Evolutionary conservation across 2,888 invertebrate species (phyloP).

Genomic region (Halocaridina rubra): DNA sequence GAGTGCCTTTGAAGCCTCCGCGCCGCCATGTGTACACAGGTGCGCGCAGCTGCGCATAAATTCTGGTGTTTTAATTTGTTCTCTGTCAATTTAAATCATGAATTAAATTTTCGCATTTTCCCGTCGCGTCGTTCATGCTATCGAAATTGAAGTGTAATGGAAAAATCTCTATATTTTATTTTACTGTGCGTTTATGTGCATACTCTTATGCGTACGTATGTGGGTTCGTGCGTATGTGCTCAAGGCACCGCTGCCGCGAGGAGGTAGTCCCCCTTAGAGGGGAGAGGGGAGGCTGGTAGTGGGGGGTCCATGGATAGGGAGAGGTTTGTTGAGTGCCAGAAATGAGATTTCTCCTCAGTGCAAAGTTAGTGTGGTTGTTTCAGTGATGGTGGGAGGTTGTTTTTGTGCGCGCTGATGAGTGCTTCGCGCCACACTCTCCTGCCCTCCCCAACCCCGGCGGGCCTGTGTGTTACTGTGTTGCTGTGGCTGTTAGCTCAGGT

Average conservation of each 20-base stretch:
- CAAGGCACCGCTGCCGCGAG: neutral
- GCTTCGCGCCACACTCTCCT: constrained; percentile 29
- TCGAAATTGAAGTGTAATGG: no score
- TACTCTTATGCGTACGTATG: neutral
- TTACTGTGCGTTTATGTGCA: neutral
- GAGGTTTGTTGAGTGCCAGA: neutral
- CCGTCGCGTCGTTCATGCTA: no score
- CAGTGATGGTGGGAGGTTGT: constrained; percentile 48
- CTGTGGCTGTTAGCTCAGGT: constrained; percentile 24
- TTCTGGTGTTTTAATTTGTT: neutral
- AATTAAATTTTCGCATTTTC: no score
- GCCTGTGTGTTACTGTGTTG: neutral
- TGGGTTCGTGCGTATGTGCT: neutral
- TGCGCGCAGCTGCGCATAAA: neutral
- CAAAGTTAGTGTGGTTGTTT: constrained; percentile 25
- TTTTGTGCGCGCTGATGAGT: constrained; percentile 33
- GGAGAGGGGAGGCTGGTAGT: neutral
- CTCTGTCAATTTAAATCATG: no score
- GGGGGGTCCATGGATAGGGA: neutral
- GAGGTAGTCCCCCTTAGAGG: neutral
- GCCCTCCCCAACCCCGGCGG: constrained; percentile 32
- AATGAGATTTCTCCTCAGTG: neutral
- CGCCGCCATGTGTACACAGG: neutral
- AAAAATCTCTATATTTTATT: neutral
- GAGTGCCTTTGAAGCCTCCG: no score